Base-by-base conservation (phyloP, 2,113 vertebrate species). In the Collichthys lucidus region DNA sequence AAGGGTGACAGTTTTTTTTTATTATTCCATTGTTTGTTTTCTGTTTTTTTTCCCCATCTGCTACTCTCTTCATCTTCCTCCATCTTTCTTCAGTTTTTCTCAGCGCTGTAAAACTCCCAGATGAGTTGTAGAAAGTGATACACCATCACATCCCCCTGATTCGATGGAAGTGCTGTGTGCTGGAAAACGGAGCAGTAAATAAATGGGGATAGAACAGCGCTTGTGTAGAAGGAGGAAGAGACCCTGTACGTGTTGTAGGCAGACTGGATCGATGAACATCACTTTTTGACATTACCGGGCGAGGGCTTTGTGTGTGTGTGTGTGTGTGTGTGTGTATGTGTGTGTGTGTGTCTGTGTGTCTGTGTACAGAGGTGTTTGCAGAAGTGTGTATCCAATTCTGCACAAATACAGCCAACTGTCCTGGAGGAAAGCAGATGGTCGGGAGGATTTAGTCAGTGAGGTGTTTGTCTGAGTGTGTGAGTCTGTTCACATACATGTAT, bases 231-330 rank as follows among this genome's bases (percentile, higher is more conserved):
- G 59, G 68, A 68, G 57, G 24, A 79, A 24, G 59, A 69, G 61
- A 72, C 42, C 22, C 14, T 44, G 60, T 71, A 40, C 20, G 14
- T 1, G 35, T 55, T 77, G 47, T 68, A 60, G 74, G 47, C 65
- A 61, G 55, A 60, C 69, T 10, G 70, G 73, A 89, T 88, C 63
- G 57, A 90, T 85, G 82, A 84, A 74, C 74, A 83, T 81, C 4
- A 59, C 72, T 78, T 85, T 88, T 77, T 78, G 87, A 86, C 78
- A 61, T 42, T 79, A 35, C 63, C 2, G 50, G 9, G 42, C 35
- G 15, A 81, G 75, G 40, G 19, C 26, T 76, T 3, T 14, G 42
- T 68, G 52, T 73, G 74, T 88, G 69, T 80, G 68, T 84, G 74
- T 35, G n/a, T 77, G 44, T 29, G 44, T 29, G 16, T 2, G 44